A percentile compares a stretch with the other conserved stretches of the same genome.
Conservation (phyloP, 2,113 vertebrate genomes). For the Thermophis baileyi region DNA sequence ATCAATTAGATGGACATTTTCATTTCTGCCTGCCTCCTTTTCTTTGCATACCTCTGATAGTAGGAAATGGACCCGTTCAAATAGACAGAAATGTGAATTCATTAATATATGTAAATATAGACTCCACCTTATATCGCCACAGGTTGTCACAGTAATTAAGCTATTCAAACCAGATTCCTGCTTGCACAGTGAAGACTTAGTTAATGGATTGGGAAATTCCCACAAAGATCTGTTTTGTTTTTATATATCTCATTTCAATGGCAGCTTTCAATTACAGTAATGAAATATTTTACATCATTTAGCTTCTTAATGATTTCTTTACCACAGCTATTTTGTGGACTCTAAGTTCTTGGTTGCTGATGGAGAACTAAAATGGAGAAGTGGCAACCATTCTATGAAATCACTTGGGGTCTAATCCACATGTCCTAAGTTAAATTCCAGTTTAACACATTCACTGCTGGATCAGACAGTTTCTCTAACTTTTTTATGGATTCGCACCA, state of each 20-base stretch:
- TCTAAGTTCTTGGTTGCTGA: not conserved
- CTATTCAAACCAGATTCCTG: not conserved
- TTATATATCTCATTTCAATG: not conserved
- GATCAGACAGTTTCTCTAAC: not conserved
- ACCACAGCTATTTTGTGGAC: not conserved
- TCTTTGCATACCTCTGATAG: not conserved
- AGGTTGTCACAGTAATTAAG: not conserved
- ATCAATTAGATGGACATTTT: not conserved
- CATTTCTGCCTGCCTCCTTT: not conserved
- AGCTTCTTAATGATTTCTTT: not conserved
- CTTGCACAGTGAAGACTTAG: not conserved
- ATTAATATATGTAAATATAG: not conserved
- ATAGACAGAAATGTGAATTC: not conserved
- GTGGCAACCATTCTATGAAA: not conserved
- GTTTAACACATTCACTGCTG: not conserved
- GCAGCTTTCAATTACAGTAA: not conserved
- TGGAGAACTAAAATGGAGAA: not conserved
- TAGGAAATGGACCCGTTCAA: not conserved
- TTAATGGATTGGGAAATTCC: not conserved
- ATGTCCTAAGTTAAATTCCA: not conserved
- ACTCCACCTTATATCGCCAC: not conserved
- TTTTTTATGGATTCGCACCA: not conserved
- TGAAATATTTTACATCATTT: not conserved
- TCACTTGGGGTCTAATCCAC: not conserved
- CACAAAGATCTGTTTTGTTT: not conserved